A percentile compares a stretch with the other conserved stretches of the same genome.
Evolutionary conservation across 2,888 invertebrate species (phyloP).

Genomic region (Temnothorax ravouxi): DNA sequence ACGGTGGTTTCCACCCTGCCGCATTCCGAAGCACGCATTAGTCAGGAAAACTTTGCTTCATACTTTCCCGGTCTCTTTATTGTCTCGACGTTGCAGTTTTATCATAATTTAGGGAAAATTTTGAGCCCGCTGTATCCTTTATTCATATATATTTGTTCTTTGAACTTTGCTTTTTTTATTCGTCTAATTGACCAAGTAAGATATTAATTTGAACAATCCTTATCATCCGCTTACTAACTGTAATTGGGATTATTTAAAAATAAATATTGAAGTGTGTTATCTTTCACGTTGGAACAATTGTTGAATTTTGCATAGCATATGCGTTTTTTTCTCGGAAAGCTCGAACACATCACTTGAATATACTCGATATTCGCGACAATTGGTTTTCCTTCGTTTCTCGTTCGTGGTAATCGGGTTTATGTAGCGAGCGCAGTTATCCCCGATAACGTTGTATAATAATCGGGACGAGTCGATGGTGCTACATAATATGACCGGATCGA

Average conservation of each 20-base stretch:
- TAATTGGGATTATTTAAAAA: constrained; percentile 4
- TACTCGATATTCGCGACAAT: constrained; percentile 37
- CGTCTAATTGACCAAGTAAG: not conserved
- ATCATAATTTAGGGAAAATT: not conserved
- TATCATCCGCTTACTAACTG: not conserved
- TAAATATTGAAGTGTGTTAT: not conserved
- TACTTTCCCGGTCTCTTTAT: constrained; percentile 14
- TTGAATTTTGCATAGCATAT: not conserved
- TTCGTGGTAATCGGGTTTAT: constrained; percentile 33
- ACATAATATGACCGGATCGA: constrained; percentile 34
- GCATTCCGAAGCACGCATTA: constrained; percentile 10
- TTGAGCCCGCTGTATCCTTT: not conserved
- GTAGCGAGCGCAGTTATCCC: constrained; percentile 27
- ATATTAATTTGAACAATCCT: not conserved
- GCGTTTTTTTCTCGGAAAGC: not conserved
- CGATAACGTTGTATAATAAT: constrained; percentile 49
- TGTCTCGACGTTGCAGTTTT: not conserved
- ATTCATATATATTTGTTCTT: not conserved
- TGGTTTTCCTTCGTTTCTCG: constrained; percentile 24
- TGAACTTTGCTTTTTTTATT: not conserved
- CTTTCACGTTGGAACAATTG: not conserved
- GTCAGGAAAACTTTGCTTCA: constrained; percentile 33
- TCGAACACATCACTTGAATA: not conserved
- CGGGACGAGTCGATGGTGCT: constrained; percentile 20
- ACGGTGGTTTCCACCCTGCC: constrained; percentile 32